A percentile compares a stretch with the other conserved stretches of the same genome.
Evolutionary conservation across 2,888 invertebrate genomes (phyloP).

Genomic region (Nemotelus nigrinus): DNA sequence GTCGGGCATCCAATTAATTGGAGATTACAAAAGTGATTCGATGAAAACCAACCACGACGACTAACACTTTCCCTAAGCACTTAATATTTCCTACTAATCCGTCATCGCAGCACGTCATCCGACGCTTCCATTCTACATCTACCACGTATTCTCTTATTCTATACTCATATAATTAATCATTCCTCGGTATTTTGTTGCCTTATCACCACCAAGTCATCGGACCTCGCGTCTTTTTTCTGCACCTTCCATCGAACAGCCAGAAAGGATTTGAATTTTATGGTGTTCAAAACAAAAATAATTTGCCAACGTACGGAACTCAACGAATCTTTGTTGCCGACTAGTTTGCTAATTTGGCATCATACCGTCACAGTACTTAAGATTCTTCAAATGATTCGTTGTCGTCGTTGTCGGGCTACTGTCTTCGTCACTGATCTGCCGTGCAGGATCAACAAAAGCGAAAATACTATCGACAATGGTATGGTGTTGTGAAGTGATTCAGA

Average conservation of each 20-base stretch:
- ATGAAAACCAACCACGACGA: constrained; percentile 34
- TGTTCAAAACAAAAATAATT: constrained; percentile 35
- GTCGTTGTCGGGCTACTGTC: not conserved
- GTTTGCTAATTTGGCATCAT: constrained; percentile 44
- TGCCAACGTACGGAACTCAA: constrained; percentile 26
- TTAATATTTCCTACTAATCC: constrained; percentile 39
- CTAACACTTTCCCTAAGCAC: constrained; percentile 38
- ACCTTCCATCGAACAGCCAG: not conserved
- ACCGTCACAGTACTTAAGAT: constrained; percentile 43
- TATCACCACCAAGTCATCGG: constrained; percentile 33
- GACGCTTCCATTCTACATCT: constrained; percentile 30
- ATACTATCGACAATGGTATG: no score
- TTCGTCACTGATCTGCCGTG: no score
- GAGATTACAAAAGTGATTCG: constrained; percentile 13
- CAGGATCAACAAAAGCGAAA: no score
- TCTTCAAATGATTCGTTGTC: constrained; percentile 26
- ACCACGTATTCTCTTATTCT: not conserved
- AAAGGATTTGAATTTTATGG: constrained; percentile 34
- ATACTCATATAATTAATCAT: constrained; percentile 28
- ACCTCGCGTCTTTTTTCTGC: not conserved
- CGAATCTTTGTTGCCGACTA: constrained; percentile 36
- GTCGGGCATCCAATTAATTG: constrained; percentile 32
- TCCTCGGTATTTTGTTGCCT: constrained; percentile 25
- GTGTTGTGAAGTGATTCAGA: no score
- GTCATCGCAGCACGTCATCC: constrained; percentile 38